Conservation (phyloP, 2,888 invertebrate genomes). For the Drosophila neonasuta region DNA sequence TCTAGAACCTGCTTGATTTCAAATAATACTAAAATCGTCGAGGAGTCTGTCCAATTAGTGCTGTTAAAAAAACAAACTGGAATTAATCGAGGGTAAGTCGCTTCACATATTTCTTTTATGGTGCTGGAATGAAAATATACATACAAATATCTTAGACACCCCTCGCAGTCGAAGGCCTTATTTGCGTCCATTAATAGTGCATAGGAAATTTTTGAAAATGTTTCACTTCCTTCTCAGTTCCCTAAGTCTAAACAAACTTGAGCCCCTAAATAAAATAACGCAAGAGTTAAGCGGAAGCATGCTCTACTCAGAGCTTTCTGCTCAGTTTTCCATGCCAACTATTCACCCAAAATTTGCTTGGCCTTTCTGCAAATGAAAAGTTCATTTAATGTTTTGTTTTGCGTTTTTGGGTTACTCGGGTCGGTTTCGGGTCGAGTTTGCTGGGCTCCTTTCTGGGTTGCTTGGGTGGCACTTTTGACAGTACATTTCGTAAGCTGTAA, state of each 20-base stretch:
- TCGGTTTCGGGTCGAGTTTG: background rate
- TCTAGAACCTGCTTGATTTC: background rate
- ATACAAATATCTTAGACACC: background rate
- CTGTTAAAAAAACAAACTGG: conserved; percentile 2
- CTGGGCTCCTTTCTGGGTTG: background rate
- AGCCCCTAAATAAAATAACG: conserved; percentile 42
- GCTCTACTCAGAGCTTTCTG: background rate
- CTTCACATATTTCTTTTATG: background rate
- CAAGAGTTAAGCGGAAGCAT: conserved; percentile 40
- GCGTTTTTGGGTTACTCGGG: conserved; percentile 33
- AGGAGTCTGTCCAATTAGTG: background rate
- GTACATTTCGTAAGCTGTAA: conserved; percentile 54
- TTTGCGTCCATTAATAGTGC: conserved; percentile 46
- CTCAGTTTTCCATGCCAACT: background rate
- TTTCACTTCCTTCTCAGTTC: conserved; percentile 19
- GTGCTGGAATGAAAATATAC: background rate
- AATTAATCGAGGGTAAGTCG: background rate
- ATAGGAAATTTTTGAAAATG: conserved; percentile 44
- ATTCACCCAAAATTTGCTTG: conserved; percentile 19
- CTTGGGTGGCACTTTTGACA: conserved; percentile 52
- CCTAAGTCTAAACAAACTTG: conserved; percentile 45
- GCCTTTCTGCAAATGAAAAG: conserved; percentile 45
- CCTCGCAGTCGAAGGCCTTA: background rate
- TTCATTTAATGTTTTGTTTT: conserved; percentile 54
- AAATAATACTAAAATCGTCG: background rate